Base-by-base conservation (phyloP, 2,113 vertebrate genomes). In the Porphyrio hochstetteri region DNA sequence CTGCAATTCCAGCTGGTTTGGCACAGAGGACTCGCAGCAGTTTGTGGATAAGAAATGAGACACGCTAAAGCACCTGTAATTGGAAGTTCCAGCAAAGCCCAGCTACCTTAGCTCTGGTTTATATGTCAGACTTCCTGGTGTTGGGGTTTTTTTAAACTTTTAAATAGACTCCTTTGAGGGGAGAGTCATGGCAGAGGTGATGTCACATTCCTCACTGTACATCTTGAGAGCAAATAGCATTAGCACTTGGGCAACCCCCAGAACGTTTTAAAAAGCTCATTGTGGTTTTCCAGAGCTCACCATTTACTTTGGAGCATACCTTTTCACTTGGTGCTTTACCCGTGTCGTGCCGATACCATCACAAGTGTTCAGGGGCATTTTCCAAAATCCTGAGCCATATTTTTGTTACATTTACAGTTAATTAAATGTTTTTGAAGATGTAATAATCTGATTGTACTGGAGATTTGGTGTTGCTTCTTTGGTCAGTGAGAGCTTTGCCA, bases 261-360 rank as follows among this genome's bases (percentile, higher is more conserved):
- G 69, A 64, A 40, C 63, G 35, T 46, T 70, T 64, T 25, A 14
- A 52, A 75, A 84, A 84, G 35, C n/a, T 55, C 12, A 10, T 44
- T 50, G 24, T 35, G 44, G 3, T 70, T 72, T 63, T 40, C 55
- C 1, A 10, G 61, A 18, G 28, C 23, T 33, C 63, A 27, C n/a
- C 76, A 0, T 86, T 90, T 85, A 52, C 27, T 65, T 88, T 25
- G 35, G 46, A 74, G 14, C 13, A 5, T 10, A 8, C 1, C 6
- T 69, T 70, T 65, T 38, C 33, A 23, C 59, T 52, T 61, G 7
- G 9, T 7, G 63, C 16, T 67, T 56, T 28, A 27, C 21, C 25
- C 5, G 5, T 48, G n/a, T 46, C 9, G 53, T 63, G 8, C 0
- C 5, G 48, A 50, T 40, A 6, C 21, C 2, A 3, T 48, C 35